Conservation (phyloP, 2,113 vertebrate genomes). For the Oreocharis arfaki region DNA sequence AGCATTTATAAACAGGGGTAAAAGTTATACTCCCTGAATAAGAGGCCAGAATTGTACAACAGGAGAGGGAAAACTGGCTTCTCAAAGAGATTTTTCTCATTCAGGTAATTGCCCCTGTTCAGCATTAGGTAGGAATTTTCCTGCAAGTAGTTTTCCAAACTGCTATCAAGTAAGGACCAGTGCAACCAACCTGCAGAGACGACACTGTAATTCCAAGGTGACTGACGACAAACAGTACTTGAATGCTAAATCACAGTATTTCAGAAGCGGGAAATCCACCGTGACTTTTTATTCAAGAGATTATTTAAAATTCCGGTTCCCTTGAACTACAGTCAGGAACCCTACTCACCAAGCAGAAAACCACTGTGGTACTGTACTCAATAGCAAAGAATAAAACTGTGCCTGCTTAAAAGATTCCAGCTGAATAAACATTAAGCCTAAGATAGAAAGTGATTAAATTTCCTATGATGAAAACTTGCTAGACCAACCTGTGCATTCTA, state of each 20-base stretch:
- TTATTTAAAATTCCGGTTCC: not conserved
- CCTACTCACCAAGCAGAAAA: not conserved
- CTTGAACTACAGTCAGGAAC: not conserved
- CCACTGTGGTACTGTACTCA: not conserved
- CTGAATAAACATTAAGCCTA: not conserved
- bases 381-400: not conserved
- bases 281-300: not conserved
- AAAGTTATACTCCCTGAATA: not conserved
- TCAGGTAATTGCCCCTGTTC: not conserved
- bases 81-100: not conserved
- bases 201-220: not conserved
- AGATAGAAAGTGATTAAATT: not conserved
- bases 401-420: not conserved
- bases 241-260: not conserved
- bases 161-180: not conserved
- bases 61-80: not conserved
- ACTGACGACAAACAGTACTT: not conserved
- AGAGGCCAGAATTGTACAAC: not conserved
- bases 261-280: not conserved
- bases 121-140: not conserved
- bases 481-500: not conserved
- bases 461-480: not conserved
- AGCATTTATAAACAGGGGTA: not conserved
- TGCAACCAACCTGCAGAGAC: not conserved
- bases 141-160: not conserved